These are phyloP conservation scores for Brachionus plicatilis DNA, from an alignment of 1,140 invertebrate species.

Conservation along the genomic window DNA sequence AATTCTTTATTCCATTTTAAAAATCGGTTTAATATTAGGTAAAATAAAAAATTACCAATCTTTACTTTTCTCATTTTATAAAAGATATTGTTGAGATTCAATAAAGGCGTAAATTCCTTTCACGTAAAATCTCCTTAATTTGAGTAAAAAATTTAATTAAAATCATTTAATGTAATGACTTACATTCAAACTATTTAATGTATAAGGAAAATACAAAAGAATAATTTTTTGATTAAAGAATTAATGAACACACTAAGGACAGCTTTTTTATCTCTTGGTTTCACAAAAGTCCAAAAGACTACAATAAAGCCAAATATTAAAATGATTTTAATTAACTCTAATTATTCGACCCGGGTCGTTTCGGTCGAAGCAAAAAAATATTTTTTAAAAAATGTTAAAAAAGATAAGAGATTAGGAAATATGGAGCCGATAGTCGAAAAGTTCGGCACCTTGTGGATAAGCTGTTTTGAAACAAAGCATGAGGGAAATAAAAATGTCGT, in stretches of 20 bases:
- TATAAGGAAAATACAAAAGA: not conserved
- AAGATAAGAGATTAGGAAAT: not conserved
- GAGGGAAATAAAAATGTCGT: not conserved
- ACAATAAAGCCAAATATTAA: not conserved
- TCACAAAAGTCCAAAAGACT: not conserved
- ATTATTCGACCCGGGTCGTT: not conserved
- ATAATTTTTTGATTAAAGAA: not conserved
- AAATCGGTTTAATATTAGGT: not conserved
- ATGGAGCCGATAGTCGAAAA: conserved; percentile 12
- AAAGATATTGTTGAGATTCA: not conserved
- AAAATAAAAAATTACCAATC: not conserved
- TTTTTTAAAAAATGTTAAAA: conserved; percentile 15
- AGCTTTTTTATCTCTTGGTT: not conserved
- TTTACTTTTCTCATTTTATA: not conserved
- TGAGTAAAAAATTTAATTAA: not conserved
- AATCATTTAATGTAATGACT: not conserved
- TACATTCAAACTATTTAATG: not conserved
- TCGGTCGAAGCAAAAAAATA: not conserved
- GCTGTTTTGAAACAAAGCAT: not conserved
- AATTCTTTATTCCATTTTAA: not conserved
- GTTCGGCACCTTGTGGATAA: conserved; percentile 5
- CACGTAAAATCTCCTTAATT: not conserved
- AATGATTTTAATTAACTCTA: conserved; percentile 16
- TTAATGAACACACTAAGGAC: not conserved
- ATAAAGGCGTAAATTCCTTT: not conserved